Evolutionary conservation across 2,113 vertebrate species (phyloP).

Genomic region (Boleophthalmus pectinirostris): DNA sequence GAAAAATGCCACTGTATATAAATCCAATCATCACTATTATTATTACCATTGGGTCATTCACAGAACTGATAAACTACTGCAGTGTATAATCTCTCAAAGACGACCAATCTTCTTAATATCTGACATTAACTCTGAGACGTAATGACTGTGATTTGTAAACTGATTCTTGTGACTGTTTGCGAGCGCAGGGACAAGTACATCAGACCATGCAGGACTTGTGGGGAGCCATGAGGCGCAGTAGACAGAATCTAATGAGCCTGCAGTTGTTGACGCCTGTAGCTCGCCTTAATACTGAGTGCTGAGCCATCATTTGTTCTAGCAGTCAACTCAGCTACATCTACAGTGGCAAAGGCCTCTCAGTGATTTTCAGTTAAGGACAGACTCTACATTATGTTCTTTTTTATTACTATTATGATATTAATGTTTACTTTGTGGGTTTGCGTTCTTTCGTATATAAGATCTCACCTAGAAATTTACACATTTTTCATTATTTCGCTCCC

Average conservation of each 20-base stretch:
- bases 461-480: too few relatives aligned
- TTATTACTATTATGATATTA: background rate
- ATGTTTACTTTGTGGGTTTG: background rate
- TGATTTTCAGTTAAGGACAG: background rate
- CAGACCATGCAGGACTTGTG: background rate
- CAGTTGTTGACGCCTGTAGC: constrained; percentile 3
- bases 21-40: too few relatives aligned
- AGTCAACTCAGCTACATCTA: background rate
- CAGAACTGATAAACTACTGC: background rate
- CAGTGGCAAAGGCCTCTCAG: background rate
- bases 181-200: background rate
- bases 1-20: too few relatives aligned
- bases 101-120: background rate
- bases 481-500: too few relatives aligned
- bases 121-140: background rate
- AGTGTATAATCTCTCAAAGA: background rate
- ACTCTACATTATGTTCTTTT: background rate
- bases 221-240: background rate
- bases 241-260: constrained; percentile 23
- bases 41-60: background rate
- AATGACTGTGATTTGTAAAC: background rate
- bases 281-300: constrained; percentile 16
- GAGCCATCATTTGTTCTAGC: constrained; percentile 9
- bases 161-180: background rate
- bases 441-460: too few relatives aligned